phyloP scores from a whole-genome alignment of 2,797 vertebrate genomes.

The Lepus oiostolus region DNA sequence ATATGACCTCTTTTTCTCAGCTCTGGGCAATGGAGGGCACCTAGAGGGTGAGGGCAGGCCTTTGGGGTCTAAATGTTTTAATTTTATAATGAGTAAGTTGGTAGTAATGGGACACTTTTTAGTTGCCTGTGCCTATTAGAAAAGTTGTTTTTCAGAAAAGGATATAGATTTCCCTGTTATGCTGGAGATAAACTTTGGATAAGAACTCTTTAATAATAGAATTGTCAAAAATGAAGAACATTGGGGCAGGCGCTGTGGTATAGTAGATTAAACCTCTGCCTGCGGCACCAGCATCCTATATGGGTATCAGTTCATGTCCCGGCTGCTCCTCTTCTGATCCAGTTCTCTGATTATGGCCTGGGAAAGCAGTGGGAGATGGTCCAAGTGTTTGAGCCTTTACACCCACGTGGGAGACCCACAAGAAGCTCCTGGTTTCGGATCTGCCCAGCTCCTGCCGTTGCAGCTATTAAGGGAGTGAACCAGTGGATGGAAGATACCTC shows the following conservation, averaged over 20 bases:
- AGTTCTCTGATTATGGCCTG: no score
- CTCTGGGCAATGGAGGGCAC: background rate
- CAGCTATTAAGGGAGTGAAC: no score
- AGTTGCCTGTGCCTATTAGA: background rate
- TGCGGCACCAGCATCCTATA: no score
- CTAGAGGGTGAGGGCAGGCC: background rate
- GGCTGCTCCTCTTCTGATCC: no score
- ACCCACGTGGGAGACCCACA: no score
- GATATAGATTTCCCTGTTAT: background rate
- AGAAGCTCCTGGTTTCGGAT: no score
- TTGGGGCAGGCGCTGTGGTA: no score
- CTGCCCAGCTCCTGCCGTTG: no score
- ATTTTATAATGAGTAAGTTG: conserved; percentile 30
- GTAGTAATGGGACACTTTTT: background rate
- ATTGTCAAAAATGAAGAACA: background rate
- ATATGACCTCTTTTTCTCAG: background rate
- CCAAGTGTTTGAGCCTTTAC: no score
- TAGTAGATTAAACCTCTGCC: no score
- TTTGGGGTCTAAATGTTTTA: conserved; percentile 24
- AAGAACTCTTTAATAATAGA: conserved; percentile 6
- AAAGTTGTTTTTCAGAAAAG: conserved; percentile 24
- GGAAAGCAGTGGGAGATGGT: background rate
- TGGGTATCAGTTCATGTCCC: no score
- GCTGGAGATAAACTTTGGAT: conserved; percentile 26
- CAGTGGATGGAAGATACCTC: no score